Evolutionary conservation across 2,113 vertebrate species (phyloP).

Genomic region (Myiagra hebetior): DNA sequence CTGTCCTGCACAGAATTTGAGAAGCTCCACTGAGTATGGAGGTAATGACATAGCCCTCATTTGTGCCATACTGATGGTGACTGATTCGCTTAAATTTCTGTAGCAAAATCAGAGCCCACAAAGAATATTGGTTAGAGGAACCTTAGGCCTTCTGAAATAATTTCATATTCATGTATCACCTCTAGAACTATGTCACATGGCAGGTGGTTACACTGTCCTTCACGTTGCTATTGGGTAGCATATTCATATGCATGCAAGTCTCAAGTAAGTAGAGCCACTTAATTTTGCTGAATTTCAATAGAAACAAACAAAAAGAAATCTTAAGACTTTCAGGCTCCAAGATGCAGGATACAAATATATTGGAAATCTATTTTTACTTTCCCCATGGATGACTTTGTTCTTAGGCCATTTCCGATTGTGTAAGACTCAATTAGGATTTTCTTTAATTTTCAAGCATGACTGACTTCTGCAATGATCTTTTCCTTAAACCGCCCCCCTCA

Average conservation of each 20-base stretch:
- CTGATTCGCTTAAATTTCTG: not conserved
- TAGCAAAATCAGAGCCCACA: not conserved
- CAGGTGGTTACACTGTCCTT: not conserved
- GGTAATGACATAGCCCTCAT: not conserved
- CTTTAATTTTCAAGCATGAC: constrained; percentile 2
- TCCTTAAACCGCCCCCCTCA: not conserved
- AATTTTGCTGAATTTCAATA: not conserved
- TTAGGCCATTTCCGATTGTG: not conserved
- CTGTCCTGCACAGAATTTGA: not conserved
- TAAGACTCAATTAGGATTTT: not conserved
- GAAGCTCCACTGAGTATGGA: not conserved
- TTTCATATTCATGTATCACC: not conserved
- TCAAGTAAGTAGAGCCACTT: not conserved
- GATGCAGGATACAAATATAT: not conserved
- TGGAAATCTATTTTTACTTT: not conserved
- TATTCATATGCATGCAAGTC: not conserved
- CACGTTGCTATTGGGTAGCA: not conserved
- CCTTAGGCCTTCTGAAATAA: not conserved
- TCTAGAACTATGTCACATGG: not conserved
- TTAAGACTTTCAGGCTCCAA: not conserved
- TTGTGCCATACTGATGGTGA: not conserved
- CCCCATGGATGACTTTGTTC: not conserved
- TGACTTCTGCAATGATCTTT: not conserved
- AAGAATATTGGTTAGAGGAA: not conserved
- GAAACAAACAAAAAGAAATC: not conserved